Conservation (phyloP, 2,888 invertebrate species). For the Drosophila borealis region DNA sequence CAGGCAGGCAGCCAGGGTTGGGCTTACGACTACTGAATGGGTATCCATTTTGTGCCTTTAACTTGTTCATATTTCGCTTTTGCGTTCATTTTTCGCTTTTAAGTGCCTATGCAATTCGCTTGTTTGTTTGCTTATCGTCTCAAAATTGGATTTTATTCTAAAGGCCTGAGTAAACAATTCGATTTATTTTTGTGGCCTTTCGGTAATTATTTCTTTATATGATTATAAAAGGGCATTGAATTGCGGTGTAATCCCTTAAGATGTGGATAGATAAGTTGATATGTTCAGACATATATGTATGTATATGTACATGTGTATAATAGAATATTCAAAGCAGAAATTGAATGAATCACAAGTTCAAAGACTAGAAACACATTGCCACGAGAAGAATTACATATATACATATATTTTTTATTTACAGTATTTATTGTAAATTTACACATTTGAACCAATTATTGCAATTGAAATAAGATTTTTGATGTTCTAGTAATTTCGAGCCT, state of each 20-base stretch:
- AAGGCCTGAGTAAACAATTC: conserved; percentile 33
- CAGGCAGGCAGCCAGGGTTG: neutral
- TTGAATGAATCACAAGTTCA: no score
- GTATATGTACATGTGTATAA: no score
- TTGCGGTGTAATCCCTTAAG: neutral
- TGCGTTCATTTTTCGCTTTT: conserved; percentile 22
- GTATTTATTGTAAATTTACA: no score
- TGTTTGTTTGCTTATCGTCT: conserved; percentile 37
- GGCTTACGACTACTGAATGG: conserved; percentile 22
- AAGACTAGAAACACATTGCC: no score
- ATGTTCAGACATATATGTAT: neutral
- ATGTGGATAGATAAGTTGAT: neutral
- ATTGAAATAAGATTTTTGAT: no score
- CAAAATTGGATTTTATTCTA: conserved; percentile 25
- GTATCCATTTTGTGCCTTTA: conserved; percentile 25
- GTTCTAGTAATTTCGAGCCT: no score
- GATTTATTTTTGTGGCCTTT: conserved; percentile 45
- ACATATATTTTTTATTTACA: no score
- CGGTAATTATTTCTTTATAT: conserved; percentile 19
- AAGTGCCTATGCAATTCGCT: conserved; percentile 30
- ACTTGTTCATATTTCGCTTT: conserved; percentile 36
- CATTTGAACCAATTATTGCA: no score
- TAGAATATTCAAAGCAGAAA: no score
- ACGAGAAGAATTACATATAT: no score
- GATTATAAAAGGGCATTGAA: neutral